Base-by-base conservation (phyloP, 1,140 invertebrate species). In the Bilobella aurantiaca region DNA sequence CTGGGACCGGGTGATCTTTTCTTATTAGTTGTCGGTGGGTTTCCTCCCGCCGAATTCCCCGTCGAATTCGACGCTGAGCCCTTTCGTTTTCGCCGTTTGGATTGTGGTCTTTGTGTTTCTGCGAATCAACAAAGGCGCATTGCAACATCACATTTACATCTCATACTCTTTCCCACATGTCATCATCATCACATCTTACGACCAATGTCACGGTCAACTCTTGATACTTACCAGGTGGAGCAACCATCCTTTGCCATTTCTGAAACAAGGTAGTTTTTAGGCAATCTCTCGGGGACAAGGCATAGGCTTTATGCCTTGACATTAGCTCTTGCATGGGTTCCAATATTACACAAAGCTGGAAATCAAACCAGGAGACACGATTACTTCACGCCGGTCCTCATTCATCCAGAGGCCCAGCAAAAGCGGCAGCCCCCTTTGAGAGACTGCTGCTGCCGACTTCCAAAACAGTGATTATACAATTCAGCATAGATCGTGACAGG, bases 261-360 rank as follows among this genome's bases (percentile, higher is more conserved):
- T 98, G 94, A 84, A 97, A 98, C 71, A 98, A 82, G 66, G 94
- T 98, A 29, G 93, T 97, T 81, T 97, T 98, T 70, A 98, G 83
- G 78, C 95, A 98, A 80, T 98, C 95, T 37, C 94, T 83, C 5
- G 95, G 95, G 76, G 90, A 92, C 2, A 98, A 82, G 64, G 91
- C 89, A 81, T 97, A 98, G 27, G 93, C 91, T 80, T 98, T 98
- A 80, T 98, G 93, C 76, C 93, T 85, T 65, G 93, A 96, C 96
- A 98, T 99, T 66, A 98, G 79, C 79, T 98, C 94, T 80, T 98
- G 95, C 96, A 98, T 98, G 59, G 96, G 96, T 80, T 98, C 96
- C 77, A 99, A 80, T 75, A 98, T 98, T 69, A 96, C 93, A 83
- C 94, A 97, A 81, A 98, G 83, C 90, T 94, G 82, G 12, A n/a